These are phyloP conservation scores for Bombyx mori DNA, from an alignment of 1,140 invertebrate genomes.

Conservation along the genomic window ASM3026992v2 NC_085111.1:12943501-12944000, in stretches of 20 bases:
- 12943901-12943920: too few relatives aligned
- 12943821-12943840: neutral
- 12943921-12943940: too few relatives aligned
- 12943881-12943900: too few relatives aligned
- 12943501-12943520: too few relatives aligned
- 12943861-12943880: neutral
- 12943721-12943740: conserved; percentile 26
- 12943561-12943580: too few relatives aligned
- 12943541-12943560: too few relatives aligned
- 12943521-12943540: too few relatives aligned
- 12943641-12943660: conserved; percentile 28
- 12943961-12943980: too few relatives aligned
- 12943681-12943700: conserved; percentile 39
- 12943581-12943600: too few relatives aligned
- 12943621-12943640: conserved; percentile 33
- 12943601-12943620: conserved; percentile 28
- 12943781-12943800: conserved; percentile 33
- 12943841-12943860: neutral
- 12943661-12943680: conserved; percentile 37
- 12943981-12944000: too few relatives aligned
- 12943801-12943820: conserved; percentile 24
- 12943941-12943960: too few relatives aligned
- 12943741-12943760: conserved; percentile 51
- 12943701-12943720: conserved; percentile 30
- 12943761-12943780: conserved; percentile 34